Base-by-base conservation (phyloP, 1,140 invertebrate genomes). In the Drosophila sp. region DNA sequence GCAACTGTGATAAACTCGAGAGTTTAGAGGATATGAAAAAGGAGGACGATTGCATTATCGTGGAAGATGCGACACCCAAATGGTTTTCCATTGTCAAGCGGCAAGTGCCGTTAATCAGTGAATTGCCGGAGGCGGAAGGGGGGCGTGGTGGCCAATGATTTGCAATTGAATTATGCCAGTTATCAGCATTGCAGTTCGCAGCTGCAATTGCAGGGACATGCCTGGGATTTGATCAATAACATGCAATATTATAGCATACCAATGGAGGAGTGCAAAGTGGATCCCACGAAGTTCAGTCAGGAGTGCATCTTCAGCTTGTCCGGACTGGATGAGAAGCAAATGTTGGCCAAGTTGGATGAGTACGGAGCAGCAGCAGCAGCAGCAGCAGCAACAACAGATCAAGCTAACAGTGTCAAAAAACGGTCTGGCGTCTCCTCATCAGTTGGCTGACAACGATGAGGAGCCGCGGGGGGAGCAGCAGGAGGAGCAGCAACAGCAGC, bases 221-320 rank as follows among this genome's bases (percentile, higher is more conserved):
- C 93, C 9, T 94, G 94, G 94, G 94, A 94, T 62, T 92, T 94
- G 8, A 93, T 93, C 0, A 94, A 94, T 50, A 94, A 94, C 65
- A 81, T 93, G 27, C 93, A 94, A 43, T 91, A 94, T 58, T 89
- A 94, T 25, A 93, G 93, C 48, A 93, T 94, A 53, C 93, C 93
- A 0, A 92, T 94, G 18, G 89, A 94, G 41, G 93, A 93, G 64
- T 93, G 93, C 76, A 94, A 93, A 91, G 84, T 89, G 59, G 91
- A 92, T 32, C 67, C 89, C 2, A 57, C 64, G 0, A 91, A 91
- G 56, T 80, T 91, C 32, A 78, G 64, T 5, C 76, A 87, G 54
- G 94, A 94, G 59, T 94, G 93, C 2, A 93, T 93, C 54, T 77
- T 94, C 34, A 93, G 93, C 0, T 92, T 94, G 87, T 94, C 93